Evolutionary conservation across 2,888 invertebrate genomes (phyloP), one percentile per base, ranked within the genome.

Genomic region (Xiphydria camelus): DNA sequence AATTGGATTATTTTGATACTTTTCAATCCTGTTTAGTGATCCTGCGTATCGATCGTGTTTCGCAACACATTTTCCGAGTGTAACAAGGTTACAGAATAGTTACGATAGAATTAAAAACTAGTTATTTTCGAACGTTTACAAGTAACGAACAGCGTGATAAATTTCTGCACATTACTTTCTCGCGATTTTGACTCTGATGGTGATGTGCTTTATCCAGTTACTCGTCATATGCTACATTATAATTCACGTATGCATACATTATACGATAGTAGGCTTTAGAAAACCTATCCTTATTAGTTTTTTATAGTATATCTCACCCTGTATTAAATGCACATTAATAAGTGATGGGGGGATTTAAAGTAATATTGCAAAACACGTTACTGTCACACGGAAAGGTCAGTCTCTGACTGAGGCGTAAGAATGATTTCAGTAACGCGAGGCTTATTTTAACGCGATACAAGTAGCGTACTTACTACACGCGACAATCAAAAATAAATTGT

Each of bases 271-370:
- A 12, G 29, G 5, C 51, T 57, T 57, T 49, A n/a, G 57, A 61
- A 59, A 59, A 58, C 57, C 61, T 55, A 58, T 55, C 45, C 50
- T 29, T 29, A 49, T 49, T 44, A 53, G 47, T 50, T 20, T 37
- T 45, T 37, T n/a, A n/a, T n/a, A n/a, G n/a, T 45, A 46, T 41
- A 40, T 41, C 42, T 43, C 26, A 34, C 22, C 47, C 49, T 34
- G 48, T 59, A 61, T 49, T 61, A 59, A 59, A 59, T 59, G 52
- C 45, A 58, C 51, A 49, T n/a, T 48, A 55, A 51, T 58, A 52
- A 52, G 61, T 57, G 53, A 47, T 50, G 61, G 48, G 52, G 50
- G 51, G 51, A 35, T n/a, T n/a, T n/a, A n/a, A n/a, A n/a, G n/a
- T n/a, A n/a, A n/a, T n/a, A n/a, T n/a, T n/a, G n/a, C n/a, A n/a